Conservation (phyloP, 2,797 vertebrate species). For the Rhynchotus rufescens region DNA sequence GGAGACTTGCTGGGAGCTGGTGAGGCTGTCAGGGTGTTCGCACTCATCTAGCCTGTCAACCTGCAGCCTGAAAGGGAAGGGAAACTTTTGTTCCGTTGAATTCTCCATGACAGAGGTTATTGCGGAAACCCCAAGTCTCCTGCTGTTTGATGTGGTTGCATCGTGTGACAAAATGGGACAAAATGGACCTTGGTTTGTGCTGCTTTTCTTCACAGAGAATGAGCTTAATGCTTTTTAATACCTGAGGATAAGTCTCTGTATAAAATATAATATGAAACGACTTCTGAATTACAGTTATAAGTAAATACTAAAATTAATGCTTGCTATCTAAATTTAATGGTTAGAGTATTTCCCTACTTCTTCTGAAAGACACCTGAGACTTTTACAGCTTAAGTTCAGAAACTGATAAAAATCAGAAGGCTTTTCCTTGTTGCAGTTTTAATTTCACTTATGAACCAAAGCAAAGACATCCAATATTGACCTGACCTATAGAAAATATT, state of each 20-base stretch:
- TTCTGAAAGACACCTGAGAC: neutral
- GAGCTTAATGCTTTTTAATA: neutral
- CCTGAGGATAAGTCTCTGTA: neutral
- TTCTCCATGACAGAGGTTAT: no score
- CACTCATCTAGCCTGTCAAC: neutral
- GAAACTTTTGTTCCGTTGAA: neutral
- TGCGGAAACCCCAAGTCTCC: neutral
- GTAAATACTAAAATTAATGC: neutral
- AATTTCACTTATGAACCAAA: constrained; percentile 35
- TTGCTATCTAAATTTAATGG: neutral
- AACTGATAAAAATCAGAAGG: neutral
- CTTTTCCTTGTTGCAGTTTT: neutral
- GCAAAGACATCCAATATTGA: constrained; percentile 35
- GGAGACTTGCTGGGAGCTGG: neutral
- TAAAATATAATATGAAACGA: neutral
- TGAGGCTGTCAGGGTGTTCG: no score
- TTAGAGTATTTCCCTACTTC: neutral
- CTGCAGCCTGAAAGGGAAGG: neutral
- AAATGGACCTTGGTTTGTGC: neutral
- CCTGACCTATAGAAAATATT: constrained; percentile 42
- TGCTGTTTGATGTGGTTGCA: neutral
- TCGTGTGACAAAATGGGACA: neutral
- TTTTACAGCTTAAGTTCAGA: neutral
- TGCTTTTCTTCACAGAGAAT: neutral
- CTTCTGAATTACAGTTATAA: neutral